phyloP scores from a whole-genome alignment of 2,888 invertebrate species.

The Rugalucina vietnamica region DNA sequence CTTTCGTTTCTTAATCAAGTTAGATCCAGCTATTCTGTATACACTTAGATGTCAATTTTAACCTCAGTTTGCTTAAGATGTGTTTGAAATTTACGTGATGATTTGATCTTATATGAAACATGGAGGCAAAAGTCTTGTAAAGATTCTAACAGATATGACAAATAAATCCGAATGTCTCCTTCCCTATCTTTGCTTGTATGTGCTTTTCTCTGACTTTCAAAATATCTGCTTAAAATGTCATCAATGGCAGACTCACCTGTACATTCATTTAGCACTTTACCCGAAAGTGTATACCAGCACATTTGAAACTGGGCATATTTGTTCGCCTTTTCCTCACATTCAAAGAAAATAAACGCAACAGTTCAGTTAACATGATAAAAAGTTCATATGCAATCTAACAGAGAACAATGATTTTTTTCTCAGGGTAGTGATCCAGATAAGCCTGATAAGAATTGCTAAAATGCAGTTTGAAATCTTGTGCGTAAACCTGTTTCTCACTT shows the following conservation, averaged over 20 bases:
- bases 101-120: not conserved
- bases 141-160: not conserved
- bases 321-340: not conserved
- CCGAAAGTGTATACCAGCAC: not conserved
- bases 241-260: not conserved
- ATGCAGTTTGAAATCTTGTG: not conserved
- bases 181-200: not conserved
- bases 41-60: not conserved
- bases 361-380: not conserved
- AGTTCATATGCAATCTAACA: not conserved
- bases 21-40: not conserved
- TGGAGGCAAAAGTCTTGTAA: not conserved
- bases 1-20: constrained; percentile 1
- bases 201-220: not conserved
- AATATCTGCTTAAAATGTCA: not conserved
- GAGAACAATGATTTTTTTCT: not conserved
- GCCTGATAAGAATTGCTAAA: not conserved
- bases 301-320: not conserved
- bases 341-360: not conserved
- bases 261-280: not conserved
- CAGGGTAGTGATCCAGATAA: not conserved
- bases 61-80: not conserved
- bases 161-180: not conserved
- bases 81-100: not conserved
- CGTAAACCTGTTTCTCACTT: not conserved